Conservation (phyloP, 2,888 invertebrate genomes). For the Abscondita cerata region DNA sequence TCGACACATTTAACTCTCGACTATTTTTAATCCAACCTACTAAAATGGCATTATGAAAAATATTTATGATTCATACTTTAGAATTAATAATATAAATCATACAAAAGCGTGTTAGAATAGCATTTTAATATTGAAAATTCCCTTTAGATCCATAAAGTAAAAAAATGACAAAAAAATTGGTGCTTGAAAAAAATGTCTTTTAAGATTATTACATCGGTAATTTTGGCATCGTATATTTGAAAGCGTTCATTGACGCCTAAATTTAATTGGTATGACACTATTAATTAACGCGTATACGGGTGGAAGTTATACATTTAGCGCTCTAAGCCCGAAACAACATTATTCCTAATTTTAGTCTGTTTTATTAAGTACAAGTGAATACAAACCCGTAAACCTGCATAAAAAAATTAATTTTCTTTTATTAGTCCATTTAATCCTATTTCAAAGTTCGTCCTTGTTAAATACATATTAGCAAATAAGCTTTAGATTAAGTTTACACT, state of each 20-base stretch:
- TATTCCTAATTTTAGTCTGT: constrained; percentile 3
- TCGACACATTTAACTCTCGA: too few species aligned
- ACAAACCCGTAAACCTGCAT: too few species aligned
- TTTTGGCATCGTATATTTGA: not conserved
- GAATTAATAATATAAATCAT: constrained; percentile 31
- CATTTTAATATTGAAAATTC: constrained; percentile 26
- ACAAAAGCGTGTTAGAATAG: constrained; percentile 21
- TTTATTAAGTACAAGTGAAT: not conserved
- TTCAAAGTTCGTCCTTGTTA: too few species aligned
- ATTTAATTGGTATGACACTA: constrained; percentile 39
- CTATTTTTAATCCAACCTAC: too few species aligned
- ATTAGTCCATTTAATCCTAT: too few species aligned
- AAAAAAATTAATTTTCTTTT: too few species aligned
- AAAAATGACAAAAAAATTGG: constrained; percentile 18
- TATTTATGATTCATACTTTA: too few species aligned
- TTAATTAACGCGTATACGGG: constrained; percentile 33
- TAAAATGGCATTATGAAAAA: too few species aligned
- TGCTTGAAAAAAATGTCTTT: not conserved
- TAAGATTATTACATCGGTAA: not conserved
- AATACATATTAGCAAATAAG: too few species aligned
- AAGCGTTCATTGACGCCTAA: constrained; percentile 29
- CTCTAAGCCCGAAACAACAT: constrained; percentile 17
- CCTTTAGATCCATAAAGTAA: constrained; percentile 14
- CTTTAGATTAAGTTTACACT: too few species aligned
- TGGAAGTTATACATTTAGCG: constrained; percentile 1